These are phyloP conservation scores for Macrosteles quadrilineatus DNA, from an alignment of 1,140 invertebrate species.

Conservation along the genomic window DNA sequence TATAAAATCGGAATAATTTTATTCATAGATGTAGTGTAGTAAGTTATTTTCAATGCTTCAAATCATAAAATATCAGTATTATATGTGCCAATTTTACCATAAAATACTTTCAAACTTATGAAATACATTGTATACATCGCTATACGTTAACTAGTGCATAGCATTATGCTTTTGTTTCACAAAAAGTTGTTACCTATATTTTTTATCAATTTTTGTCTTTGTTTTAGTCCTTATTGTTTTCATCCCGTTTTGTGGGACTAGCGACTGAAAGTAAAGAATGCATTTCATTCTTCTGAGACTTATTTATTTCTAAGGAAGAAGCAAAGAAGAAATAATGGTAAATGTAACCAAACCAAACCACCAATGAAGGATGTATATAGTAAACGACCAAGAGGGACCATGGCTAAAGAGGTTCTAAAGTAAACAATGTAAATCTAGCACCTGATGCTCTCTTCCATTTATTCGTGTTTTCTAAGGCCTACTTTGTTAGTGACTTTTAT, in stretches of 20 bases:
- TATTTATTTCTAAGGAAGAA: conserved; percentile 4
- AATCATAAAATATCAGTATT: too few relatives aligned
- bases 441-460: conserved; percentile 18
- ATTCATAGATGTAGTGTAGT: too few relatives aligned
- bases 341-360: neutral
- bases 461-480: conserved; percentile 22
- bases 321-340: conserved; percentile 24
- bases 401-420: conserved; percentile 20
- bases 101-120: too few relatives aligned
- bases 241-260: neutral
- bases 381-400: conserved; percentile 15
- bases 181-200: too few relatives aligned
- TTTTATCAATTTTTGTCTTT: too few relatives aligned
- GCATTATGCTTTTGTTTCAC: too few relatives aligned
- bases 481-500: conserved; percentile 22
- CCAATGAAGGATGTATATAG: conserved; percentile 20
- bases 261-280: conserved; percentile 7
- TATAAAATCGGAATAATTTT: too few relatives aligned
- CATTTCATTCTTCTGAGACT: neutral
- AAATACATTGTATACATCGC: too few relatives aligned
- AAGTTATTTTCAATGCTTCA: too few relatives aligned
- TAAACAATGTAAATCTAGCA: neutral
- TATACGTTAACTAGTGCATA: too few relatives aligned
- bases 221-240: neutral
- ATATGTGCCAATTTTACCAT: too few relatives aligned